Percentiles rank a stretch among this genome's conserved stretches.
Evolutionary conservation across 2,797 vertebrate genomes (phyloP).

Genomic region (Erpetoichthys calabaricus): DNA sequence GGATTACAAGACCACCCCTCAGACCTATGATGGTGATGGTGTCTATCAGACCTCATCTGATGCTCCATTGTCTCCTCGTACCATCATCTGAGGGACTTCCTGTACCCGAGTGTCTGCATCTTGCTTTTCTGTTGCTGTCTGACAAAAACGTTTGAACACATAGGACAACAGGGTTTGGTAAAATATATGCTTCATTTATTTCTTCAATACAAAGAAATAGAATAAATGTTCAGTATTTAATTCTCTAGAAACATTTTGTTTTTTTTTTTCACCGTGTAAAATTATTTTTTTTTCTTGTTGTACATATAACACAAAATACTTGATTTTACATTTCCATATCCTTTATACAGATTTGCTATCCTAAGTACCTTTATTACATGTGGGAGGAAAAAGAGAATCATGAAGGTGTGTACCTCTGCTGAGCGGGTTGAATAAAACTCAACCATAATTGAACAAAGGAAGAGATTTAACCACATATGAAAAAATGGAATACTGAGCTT

Average conservation of each 20-base stretch:
- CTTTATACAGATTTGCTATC: constrained; percentile 64
- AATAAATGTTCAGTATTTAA: constrained; percentile 89
- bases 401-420: constrained; percentile 49
- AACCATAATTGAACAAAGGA: constrained; percentile 62
- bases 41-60: no score
- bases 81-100: no score
- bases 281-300: constrained; percentile 68
- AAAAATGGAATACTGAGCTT: constrained; percentile 6
- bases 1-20: no score
- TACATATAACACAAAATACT: constrained; percentile 94
- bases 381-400: constrained; percentile 47
- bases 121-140: no score
- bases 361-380: constrained; percentile 69
- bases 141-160: neutral
- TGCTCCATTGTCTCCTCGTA: no score
- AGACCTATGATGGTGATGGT: no score
- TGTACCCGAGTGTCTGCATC: no score
- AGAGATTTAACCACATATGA: constrained; percentile 43
- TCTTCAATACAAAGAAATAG: constrained; percentile 94
- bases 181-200: constrained; percentile 96
- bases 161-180: constrained; percentile 49
- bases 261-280: constrained; percentile 76
- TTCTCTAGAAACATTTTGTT: constrained; percentile 84
- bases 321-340: constrained; percentile 53
- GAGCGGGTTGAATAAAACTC: constrained; percentile 79